Percentiles rank a stretch among this genome's conserved stretches.
Conservation (phyloP, 2,888 invertebrate genomes). For the Drosophila leonis region DNA sequence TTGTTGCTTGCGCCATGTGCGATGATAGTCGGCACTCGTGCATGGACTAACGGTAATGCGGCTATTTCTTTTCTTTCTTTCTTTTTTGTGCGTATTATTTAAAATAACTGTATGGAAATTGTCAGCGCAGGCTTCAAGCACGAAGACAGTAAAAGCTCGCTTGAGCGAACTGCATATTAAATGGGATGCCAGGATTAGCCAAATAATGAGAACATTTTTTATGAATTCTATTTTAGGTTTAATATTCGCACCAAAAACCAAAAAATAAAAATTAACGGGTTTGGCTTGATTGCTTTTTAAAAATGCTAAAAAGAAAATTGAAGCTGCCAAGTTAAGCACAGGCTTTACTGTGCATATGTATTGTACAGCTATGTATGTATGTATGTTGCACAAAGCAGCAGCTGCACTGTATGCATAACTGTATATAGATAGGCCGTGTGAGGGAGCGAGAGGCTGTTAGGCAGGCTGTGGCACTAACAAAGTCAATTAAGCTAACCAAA, state of each 20-base stretch:
- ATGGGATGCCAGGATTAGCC: neutral
- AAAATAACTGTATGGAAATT: conserved; percentile 40
- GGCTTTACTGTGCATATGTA: conserved; percentile 5
- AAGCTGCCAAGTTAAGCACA: conserved; percentile 3
- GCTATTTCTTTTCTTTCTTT: conserved; percentile 49
- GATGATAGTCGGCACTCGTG: conserved; percentile 51
- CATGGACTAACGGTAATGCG: conserved; percentile 38
- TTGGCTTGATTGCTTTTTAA: neutral
- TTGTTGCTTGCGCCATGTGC: conserved; percentile 23
- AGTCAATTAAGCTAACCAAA: conserved; percentile 36
- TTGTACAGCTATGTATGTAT: conserved; percentile 2
- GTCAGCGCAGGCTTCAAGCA: conserved; percentile 32
- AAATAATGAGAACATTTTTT: conserved; percentile 3
- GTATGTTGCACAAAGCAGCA: conserved; percentile 23
- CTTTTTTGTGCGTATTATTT: conserved; percentile 51
- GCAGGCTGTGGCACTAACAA: conserved; percentile 6
- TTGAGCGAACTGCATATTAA: conserved; percentile 1
- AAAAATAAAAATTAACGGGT: neutral
- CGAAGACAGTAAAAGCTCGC: conserved; percentile 12
- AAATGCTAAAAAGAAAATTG: conserved; percentile 4
- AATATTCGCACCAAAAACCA: neutral
- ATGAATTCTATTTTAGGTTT: neutral
- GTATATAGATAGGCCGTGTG: neutral
- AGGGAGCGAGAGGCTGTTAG: neutral
- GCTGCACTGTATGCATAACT: conserved; percentile 17